Conservation (phyloP, 2,113 vertebrate genomes). For the Crotalus horridus region DNA sequence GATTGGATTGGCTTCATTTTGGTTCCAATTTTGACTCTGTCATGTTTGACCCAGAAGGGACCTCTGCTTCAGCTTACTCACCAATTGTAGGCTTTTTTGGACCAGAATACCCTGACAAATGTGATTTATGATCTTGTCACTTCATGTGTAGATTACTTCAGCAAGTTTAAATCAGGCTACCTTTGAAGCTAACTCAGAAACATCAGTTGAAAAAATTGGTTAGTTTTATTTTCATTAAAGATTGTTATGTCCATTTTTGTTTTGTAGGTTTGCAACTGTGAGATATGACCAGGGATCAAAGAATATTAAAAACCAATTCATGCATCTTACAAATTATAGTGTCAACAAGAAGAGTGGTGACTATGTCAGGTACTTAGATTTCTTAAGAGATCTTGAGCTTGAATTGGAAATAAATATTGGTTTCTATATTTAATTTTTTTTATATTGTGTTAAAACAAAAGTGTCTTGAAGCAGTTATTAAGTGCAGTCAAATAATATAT, state of each 20-base stretch:
- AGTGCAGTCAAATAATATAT: neutral
- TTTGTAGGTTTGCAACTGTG: slow-evolving; percentile 90
- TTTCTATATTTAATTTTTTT: neutral
- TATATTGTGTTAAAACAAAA: neutral
- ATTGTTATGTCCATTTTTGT: slow-evolving; percentile 36
- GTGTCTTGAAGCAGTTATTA: neutral
- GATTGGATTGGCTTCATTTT: neutral
- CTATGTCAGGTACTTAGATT: slow-evolving; percentile 87
- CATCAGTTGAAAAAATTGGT: neutral
- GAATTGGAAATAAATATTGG: neutral
- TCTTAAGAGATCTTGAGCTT: neutral
- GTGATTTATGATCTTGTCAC: neutral
- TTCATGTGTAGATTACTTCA: neutral
- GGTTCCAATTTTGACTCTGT: neutral
- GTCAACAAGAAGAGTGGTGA: slow-evolving; percentile 97
- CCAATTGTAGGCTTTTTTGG: neutral
- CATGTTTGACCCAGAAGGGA: neutral
- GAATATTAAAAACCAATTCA: slow-evolving; percentile 95
- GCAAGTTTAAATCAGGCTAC: neutral
- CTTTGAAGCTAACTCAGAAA: neutral
- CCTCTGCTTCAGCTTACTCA: neutral
- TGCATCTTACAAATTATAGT: slow-evolving; percentile 98
- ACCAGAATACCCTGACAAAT: neutral
- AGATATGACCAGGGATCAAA: slow-evolving; percentile 86
- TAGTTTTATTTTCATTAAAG: slow-evolving; percentile 16